A percentile compares a stretch with the other conserved stretches of the same genome.
phyloP scores from a whole-genome alignment of 2,797 vertebrate species.

The Sphenopsis melanotis region DNA sequence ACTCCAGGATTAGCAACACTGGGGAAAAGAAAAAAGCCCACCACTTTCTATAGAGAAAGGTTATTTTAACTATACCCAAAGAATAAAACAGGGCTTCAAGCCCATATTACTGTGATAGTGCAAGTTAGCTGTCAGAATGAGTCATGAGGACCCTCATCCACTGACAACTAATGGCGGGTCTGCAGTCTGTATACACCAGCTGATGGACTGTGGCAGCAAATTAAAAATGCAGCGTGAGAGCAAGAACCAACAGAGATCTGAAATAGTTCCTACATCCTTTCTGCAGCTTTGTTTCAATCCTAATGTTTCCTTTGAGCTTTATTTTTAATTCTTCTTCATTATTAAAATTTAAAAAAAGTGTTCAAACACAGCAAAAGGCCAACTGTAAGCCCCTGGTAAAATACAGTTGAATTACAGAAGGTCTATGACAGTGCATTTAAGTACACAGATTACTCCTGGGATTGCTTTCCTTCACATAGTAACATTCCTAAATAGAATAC shows the following conservation, averaged over 20 bases:
- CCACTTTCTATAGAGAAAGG: background rate
- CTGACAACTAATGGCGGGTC: conserved; percentile 65
- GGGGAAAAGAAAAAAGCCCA: background rate
- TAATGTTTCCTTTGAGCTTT: background rate
- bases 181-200: conserved; percentile 34
- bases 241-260: conserved; percentile 58
- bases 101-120: conserved; percentile 31
- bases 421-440: background rate
- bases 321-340: background rate
- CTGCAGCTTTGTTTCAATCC: background rate
- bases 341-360: background rate
- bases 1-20: background rate
- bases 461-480: background rate
- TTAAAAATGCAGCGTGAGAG: conserved; percentile 79
- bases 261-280: conserved; percentile 43
- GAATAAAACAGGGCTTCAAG: conserved; percentile 30
- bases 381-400: background rate
- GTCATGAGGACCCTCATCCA: conserved; percentile 65
- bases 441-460: background rate
- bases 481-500: background rate
- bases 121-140: conserved; percentile 70
- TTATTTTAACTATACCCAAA: conserved; percentile 27
- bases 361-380: background rate
- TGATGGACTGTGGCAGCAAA: conserved; percentile 75
- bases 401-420: background rate